These are phyloP conservation scores for Leptinotarsa haldemani DNA, from an alignment of 2,888 invertebrate genomes.

Conservation along the genomic window DNA sequence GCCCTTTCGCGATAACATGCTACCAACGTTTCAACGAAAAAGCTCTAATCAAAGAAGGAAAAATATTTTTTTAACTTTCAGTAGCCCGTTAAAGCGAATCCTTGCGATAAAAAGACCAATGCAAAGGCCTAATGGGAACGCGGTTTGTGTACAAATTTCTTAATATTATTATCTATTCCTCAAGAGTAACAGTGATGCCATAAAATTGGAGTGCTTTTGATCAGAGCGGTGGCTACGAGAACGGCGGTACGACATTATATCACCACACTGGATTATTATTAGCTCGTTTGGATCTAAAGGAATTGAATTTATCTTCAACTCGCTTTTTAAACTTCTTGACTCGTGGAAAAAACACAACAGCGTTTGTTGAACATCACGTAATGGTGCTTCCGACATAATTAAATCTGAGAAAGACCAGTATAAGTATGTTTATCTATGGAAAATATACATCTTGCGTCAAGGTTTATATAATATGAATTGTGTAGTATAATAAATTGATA, in stretches of 20 bases:
- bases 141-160: conserved; percentile 16
- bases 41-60: conserved; percentile 15
- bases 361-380: too few species aligned
- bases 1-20: conserved; percentile 29
- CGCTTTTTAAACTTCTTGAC: too few species aligned
- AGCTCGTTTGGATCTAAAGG: too few species aligned
- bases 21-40: conserved; percentile 28
- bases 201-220: conserved; percentile 15
- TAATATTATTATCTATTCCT: conserved; percentile 21
- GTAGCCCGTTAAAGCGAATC: conserved; percentile 17
- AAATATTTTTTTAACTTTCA: conserved; percentile 1
- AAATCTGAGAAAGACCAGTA: too few species aligned
- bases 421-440: too few species aligned
- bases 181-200: conserved; percentile 9
- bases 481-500: too few species aligned
- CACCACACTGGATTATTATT: background rate
- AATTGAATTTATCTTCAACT: too few species aligned
- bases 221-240: background rate
- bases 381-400: too few species aligned
- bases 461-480: too few species aligned
- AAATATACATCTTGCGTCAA: too few species aligned
- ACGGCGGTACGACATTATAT: background rate
- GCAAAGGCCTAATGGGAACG: conserved; percentile 10
- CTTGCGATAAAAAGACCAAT: conserved; percentile 4
- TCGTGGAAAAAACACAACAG: too few species aligned